A percentile compares a stretch with the other conserved stretches of the same genome.
Evolutionary conservation across 2,888 invertebrate genomes (phyloP).

Genomic region (Tetanocera ferruginea): DNA sequence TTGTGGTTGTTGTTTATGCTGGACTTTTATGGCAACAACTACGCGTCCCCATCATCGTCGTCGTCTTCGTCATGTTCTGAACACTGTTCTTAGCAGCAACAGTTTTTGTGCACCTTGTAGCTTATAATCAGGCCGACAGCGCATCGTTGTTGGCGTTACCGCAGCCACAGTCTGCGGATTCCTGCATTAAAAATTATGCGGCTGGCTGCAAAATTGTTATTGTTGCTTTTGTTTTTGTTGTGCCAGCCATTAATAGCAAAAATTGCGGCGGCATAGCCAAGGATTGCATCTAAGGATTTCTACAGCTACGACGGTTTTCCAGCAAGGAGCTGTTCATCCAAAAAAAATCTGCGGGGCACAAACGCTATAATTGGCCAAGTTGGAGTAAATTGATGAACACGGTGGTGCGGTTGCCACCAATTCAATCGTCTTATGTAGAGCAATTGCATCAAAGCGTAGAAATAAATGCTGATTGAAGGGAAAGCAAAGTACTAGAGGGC

Average conservation of each 20-base stretch:
- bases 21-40: not conserved
- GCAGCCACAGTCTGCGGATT: not conserved
- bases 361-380: too few relatives aligned
- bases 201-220: not conserved
- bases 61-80: not conserved
- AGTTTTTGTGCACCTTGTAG: not conserved
- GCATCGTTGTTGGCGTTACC: not conserved
- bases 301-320: not conserved
- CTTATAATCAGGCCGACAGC: constrained; percentile 1
- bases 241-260: not conserved
- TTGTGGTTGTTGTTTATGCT: not conserved
- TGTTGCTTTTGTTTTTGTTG: not conserved
- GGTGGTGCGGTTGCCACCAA: too few relatives aligned
- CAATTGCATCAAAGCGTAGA: too few relatives aligned
- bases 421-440: too few relatives aligned
- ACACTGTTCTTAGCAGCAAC: not conserved
- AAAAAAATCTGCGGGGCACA: too few relatives aligned
- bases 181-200: not conserved
- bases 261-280: not conserved
- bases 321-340: too few relatives aligned
- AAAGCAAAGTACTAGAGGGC: too few relatives aligned
- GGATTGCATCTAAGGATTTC: not conserved
- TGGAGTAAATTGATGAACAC: too few relatives aligned
- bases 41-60: not conserved
- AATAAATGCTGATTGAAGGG: too few relatives aligned